These are phyloP conservation scores for Betta splendens DNA, from an alignment of 2,797 vertebrate species.

Conservation along the genomic window DNA sequence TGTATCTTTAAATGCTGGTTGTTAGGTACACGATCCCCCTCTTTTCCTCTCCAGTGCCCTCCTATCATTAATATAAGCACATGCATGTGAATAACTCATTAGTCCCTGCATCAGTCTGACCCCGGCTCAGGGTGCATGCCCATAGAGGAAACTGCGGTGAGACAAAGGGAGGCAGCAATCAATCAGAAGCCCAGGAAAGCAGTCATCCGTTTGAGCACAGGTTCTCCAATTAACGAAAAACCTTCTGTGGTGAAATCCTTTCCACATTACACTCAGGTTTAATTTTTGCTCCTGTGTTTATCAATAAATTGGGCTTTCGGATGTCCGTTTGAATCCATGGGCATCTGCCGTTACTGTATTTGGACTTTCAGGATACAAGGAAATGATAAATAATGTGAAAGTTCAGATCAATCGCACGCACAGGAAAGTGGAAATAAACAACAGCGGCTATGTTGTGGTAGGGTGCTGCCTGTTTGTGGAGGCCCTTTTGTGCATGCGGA, in stretches of 20 bases:
- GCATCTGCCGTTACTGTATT: slow-evolving; percentile 3
- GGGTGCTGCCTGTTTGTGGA: background rate
- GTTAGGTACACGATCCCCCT: slow-evolving; percentile 3
- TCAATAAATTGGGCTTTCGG: slow-evolving; percentile 33
- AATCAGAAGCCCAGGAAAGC: slow-evolving; percentile 71
- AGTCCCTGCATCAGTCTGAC: slow-evolving; percentile 69
- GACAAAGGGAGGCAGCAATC: slow-evolving; percentile 66
- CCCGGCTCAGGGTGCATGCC: slow-evolving; percentile 33
- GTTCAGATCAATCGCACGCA: slow-evolving; percentile 1
- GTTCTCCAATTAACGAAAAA: slow-evolving; percentile 74
- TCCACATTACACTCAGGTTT: slow-evolving; percentile 37
- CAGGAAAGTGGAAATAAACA: slow-evolving; percentile 36
- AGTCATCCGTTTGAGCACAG: slow-evolving; percentile 66
- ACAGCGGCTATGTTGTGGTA: slow-evolving; percentile 40
- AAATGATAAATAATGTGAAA: slow-evolving; percentile 15
- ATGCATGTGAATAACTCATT: slow-evolving; percentile 73
- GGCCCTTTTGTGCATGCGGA: background rate
- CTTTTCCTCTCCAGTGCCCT: background rate
- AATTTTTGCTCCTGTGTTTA: slow-evolving; percentile 26
- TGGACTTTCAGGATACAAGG: slow-evolving; percentile 13
- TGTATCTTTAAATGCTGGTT: slow-evolving; percentile 18
- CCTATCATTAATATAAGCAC: slow-evolving; percentile 60
- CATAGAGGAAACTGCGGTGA: slow-evolving; percentile 49
- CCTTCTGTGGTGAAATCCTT: slow-evolving; percentile 48
- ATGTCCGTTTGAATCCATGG: background rate